Conservation (phyloP, 2,113 vertebrate species). For the Sphyrna mokarran region DNA sequence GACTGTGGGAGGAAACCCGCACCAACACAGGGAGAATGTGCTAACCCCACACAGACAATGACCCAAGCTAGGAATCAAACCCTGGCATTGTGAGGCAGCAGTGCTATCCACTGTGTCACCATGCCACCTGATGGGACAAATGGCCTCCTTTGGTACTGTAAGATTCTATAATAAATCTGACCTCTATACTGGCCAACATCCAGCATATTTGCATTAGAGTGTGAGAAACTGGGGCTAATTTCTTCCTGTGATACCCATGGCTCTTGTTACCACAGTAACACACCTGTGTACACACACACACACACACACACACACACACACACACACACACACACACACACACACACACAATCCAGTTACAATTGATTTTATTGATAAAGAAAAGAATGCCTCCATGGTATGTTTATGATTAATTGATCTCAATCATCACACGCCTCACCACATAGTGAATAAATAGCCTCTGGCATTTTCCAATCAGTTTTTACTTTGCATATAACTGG, state of each 20-base stretch:
- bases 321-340: too few relatives aligned
- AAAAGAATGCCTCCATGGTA: not conserved
- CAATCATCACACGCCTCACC: not conserved
- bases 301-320: not conserved
- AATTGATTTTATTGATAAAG: slow-evolving; percentile 5
- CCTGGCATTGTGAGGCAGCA: too few relatives aligned
- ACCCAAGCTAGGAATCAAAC: too few relatives aligned
- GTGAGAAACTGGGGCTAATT: not conserved
- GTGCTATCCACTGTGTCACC: too few relatives aligned
- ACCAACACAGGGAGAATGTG: too few relatives aligned
- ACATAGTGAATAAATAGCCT: not conserved
- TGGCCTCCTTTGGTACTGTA: too few relatives aligned
- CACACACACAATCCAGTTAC: not conserved
- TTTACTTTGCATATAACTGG: not conserved
- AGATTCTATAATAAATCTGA: not conserved
- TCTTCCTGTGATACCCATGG: not conserved
- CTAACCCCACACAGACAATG: too few relatives aligned
- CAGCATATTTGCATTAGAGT: not conserved
- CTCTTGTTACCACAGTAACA: not conserved
- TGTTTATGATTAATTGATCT: not conserved
- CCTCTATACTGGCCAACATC: not conserved
- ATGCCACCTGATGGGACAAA: too few relatives aligned
- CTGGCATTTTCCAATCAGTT: not conserved
- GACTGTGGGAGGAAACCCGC: too few relatives aligned
- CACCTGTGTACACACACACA: too few relatives aligned